Base-by-base conservation (phyloP, 2,888 invertebrate species). In the Panorpa germanica region DNA sequence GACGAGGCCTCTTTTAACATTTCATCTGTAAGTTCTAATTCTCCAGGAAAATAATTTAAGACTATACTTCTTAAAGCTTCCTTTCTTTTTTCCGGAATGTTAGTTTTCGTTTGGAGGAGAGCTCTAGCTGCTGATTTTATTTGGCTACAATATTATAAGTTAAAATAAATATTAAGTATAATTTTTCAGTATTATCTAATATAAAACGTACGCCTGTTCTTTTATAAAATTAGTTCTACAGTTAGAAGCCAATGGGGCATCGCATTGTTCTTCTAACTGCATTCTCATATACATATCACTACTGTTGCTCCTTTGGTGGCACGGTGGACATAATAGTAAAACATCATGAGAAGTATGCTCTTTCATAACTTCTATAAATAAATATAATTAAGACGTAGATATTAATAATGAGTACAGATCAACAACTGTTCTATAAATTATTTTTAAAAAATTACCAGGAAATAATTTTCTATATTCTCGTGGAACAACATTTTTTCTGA, bases 261-360 rank as follows among this genome's bases (percentile, higher is more conserved):
- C 47, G 46, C 77, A 80, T 36, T 52, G 43, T 2, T 41, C 38
- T 1, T 70, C 70, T 13, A 83, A 55, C 29, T 55, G 49, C 38
- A 56, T 54, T 28, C 76, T 62, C 38, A 78, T 47, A 4, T 48
- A 45, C 29, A 60, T 53, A 50, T 82, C 82, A 19, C 57, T 55
- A 22, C 58, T 55, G 47, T 74, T 75, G 49, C 77, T 76, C 14
- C 51, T 47, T 43, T 69, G 68, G 52, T 85, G 82, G 45, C 83
- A 85, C 2, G 42, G 34, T 21, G 61, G 57, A 49, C 83, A 85
- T 27, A 85, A 49, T 35, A 82, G 48, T 15, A 83, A 51, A 25
- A 82, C 66, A 52, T 85, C 83, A 49, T 83, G 83, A 0, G 78
- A 81, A 5, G 71, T 67, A 48, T 80, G 81, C 14, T 75, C 69